Evolutionary conservation across 1,140 invertebrate species (phyloP), one percentile per base, ranked within the genome.

Genomic region (Pseudachorutes palmiensis): DNA sequence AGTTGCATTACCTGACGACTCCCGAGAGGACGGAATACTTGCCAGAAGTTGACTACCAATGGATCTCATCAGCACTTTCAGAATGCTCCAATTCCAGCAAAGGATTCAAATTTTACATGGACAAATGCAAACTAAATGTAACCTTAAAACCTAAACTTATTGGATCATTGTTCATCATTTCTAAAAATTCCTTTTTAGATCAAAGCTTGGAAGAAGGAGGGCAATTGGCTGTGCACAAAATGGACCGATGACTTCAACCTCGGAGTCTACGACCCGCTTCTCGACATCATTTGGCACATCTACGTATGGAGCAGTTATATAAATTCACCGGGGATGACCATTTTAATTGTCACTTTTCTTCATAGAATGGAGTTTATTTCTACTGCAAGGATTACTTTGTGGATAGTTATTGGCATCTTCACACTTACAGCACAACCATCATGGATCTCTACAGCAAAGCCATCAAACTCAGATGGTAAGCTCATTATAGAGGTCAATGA

Each of bases 241-340:
- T 55, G 51, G 51, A 55, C 3, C 5, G 51, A 55, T 24, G 51
- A 55, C 24, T 55, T 55, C 24, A 55, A 19, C 5, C 12, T 55
- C 12, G 51, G 51, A 5, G 51, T 24, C 12, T 55, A 55, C 24
- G 51, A 55, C 51, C 51, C 51, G 14, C 24, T 55, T 16, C 51
- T 55, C 51, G 51, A 55, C 51, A 26, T 55, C 5, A 55, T 55
- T 24, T 55, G 51, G 51, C 51, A 55, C 24, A 16, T 55, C 5
- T 55, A 55, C 51, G 51, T 55, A 55, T n/a, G n/a, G n/a, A n/a
- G n/a, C n/a, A n/a, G n/a, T n/a, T n/a, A 55, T 45, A 12, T 45
- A 24, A 55, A 55, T 55, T 41, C 36, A 41, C 5, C 5, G 5
- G 5, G 36, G 19, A 41, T 41, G 5, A 9, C 36, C 5, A 19